A percentile compares a stretch with the other conserved stretches of the same genome.
These are phyloP conservation scores for Gallinago solitaria DNA, from an alignment of 2,797 vertebrate genomes.

Conservation along the genomic window DNA sequence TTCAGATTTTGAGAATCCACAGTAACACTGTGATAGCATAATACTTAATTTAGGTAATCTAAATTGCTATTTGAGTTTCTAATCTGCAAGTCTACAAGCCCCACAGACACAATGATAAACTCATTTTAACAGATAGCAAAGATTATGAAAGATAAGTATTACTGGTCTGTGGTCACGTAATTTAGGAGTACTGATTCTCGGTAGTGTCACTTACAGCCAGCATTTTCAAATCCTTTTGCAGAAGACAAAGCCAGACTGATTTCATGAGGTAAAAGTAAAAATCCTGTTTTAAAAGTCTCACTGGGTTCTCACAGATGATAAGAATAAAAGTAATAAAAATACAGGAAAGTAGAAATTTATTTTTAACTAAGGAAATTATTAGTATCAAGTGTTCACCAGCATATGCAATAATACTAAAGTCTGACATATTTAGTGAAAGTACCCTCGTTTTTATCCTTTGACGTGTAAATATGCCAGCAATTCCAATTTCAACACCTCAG, in stretches of 20 bases:
- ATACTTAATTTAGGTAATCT: background rate
- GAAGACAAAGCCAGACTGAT: background rate
- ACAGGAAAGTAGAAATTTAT: background rate
- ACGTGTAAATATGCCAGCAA: background rate
- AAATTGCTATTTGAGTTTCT: background rate
- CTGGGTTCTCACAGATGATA: background rate
- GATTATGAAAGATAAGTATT: background rate
- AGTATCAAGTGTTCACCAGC: background rate
- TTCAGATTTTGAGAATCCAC: background rate
- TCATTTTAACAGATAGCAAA: background rate
- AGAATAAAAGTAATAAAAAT: background rate
- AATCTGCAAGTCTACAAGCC: background rate
- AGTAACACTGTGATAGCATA: background rate
- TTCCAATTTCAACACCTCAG: background rate
- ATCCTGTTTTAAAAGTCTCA: background rate
- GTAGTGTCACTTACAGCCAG: background rate
- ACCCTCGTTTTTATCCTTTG: background rate
- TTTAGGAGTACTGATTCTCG: background rate
- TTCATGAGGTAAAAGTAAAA: background rate
- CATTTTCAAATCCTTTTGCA: background rate
- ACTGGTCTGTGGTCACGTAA: background rate
- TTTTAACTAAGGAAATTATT: background rate
- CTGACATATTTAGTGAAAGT: background rate
- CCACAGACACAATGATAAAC: background rate
- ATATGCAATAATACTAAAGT: background rate